These are phyloP conservation scores for Habroteleia sp. DNA, from an alignment of 2,888 invertebrate genomes.

Conservation along the genomic window DNA sequence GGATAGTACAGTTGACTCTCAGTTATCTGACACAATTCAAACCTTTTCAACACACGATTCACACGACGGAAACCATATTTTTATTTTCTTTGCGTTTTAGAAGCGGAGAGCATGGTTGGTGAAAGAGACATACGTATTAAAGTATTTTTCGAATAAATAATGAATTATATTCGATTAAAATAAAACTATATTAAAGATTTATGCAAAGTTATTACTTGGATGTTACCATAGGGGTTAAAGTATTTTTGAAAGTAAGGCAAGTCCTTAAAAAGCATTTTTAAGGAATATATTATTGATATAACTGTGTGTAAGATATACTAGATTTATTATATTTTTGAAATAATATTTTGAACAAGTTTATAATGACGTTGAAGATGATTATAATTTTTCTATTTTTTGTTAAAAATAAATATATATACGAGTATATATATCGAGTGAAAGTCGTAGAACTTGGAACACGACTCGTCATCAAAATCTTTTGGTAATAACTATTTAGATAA, in stretches of 20 bases:
- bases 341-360: constrained; percentile 47
- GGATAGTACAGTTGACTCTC: constrained; percentile 56
- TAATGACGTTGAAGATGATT: constrained; percentile 45
- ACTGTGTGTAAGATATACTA: constrained; percentile 46
- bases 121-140: constrained; percentile 26
- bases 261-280: constrained; percentile 49
- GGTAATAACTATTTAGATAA: constrained; percentile 7
- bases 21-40: constrained; percentile 42
- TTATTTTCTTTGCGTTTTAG: too few relatives aligned
- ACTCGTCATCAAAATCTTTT: too few relatives aligned
- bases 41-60: too few relatives aligned
- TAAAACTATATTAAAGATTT: constrained; percentile 30
- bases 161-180: constrained; percentile 48
- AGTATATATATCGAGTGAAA: constrained; percentile 10
- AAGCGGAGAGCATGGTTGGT: neutral
- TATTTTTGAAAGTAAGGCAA: constrained; percentile 52
- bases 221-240: constrained; percentile 39
- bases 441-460: neutral
- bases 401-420: constrained; percentile 20
- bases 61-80: too few relatives aligned
- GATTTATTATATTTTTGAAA: constrained; percentile 58
- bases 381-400: constrained; percentile 47
- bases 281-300: constrained; percentile 61
- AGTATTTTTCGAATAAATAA: constrained; percentile 45
- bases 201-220: constrained; percentile 38